Evolutionary conservation across 2,113 vertebrate genomes (phyloP).

Genomic region (Epinephelus moara): DNA sequence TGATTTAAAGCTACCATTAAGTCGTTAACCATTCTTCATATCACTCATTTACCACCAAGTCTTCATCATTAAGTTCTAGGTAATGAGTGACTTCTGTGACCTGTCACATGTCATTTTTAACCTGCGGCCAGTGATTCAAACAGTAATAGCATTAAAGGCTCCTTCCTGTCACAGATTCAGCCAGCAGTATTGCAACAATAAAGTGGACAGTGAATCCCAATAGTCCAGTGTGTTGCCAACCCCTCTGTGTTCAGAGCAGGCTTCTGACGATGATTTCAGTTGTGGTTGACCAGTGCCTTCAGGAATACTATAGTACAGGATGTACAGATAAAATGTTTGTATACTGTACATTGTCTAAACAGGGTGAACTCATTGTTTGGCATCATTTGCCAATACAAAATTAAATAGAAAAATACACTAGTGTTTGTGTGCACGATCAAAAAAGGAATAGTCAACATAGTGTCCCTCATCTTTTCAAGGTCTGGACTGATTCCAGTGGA

Average conservation of each 20-base stretch:
- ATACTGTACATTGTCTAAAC: not conserved
- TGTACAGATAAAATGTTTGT: not conserved
- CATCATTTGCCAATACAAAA: not conserved
- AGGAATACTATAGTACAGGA: not conserved
- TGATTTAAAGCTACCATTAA: not conserved
- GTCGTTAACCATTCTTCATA: not conserved
- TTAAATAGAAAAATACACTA: conserved; percentile 4
- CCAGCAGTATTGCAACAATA: not conserved
- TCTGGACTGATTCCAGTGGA: conserved; percentile 29
- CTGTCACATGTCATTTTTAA: not conserved
- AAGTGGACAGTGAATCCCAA: not conserved
- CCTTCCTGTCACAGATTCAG: not conserved
- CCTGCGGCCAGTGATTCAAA: not conserved
- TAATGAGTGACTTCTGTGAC: not conserved
- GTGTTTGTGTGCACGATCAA: not conserved
- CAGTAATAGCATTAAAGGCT: not conserved
- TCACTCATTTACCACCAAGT: not conserved
- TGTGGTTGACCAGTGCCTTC: not conserved
- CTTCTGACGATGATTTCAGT: conserved; percentile 2
- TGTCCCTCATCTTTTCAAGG: conserved; percentile 45
- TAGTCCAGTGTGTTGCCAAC: not conserved
- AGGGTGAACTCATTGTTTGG: not conserved
- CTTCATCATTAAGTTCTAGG: not conserved
- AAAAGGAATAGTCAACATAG: conserved; percentile 7
- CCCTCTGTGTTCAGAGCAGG: not conserved